These are phyloP conservation scores for Osmerus mordax DNA, from an alignment of 2,113 vertebrate species.

Conservation along the genomic window DNA sequence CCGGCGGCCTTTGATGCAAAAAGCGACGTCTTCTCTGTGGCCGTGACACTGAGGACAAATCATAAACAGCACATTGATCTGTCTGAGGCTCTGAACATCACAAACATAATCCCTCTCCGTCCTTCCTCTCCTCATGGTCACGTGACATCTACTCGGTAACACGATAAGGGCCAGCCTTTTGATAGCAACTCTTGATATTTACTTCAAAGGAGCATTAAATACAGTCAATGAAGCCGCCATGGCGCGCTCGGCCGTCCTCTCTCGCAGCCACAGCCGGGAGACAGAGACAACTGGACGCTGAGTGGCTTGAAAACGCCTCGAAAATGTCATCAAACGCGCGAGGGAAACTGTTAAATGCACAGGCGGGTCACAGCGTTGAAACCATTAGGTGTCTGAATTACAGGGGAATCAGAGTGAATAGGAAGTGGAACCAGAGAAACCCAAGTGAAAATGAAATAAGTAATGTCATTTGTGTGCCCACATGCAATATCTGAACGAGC, in stretches of 20 bases:
- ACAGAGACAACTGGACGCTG: constrained; percentile 27
- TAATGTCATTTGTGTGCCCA: too few species aligned
- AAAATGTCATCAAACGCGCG: constrained; percentile 56
- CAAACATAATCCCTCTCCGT: background rate
- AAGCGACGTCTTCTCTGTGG: constrained; percentile 10
- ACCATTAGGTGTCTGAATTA: background rate
- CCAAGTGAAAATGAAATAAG: too few species aligned
- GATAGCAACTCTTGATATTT: constrained; percentile 58
- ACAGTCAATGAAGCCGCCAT: constrained; percentile 53
- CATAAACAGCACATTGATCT: constrained; percentile 26
- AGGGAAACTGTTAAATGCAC: constrained; percentile 44
- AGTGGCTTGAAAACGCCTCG: constrained; percentile 42
- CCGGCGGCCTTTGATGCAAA: constrained; percentile 10
- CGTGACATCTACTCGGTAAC: background rate
- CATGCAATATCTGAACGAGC: too few species aligned
- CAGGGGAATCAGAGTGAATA: background rate
- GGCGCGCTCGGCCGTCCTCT: constrained; percentile 34
- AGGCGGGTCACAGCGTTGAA: constrained; percentile 1
- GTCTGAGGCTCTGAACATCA: constrained; percentile 15
- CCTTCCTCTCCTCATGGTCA: background rate
- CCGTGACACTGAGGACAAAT: constrained; percentile 10
- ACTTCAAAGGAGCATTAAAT: constrained; percentile 54
- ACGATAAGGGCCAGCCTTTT: constrained; percentile 40
- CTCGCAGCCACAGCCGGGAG: constrained; percentile 27
- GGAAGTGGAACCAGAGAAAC: background rate